Base-by-base conservation (phyloP, 2,888 invertebrate genomes). In the Brachypalpus laphriformis region DNA sequence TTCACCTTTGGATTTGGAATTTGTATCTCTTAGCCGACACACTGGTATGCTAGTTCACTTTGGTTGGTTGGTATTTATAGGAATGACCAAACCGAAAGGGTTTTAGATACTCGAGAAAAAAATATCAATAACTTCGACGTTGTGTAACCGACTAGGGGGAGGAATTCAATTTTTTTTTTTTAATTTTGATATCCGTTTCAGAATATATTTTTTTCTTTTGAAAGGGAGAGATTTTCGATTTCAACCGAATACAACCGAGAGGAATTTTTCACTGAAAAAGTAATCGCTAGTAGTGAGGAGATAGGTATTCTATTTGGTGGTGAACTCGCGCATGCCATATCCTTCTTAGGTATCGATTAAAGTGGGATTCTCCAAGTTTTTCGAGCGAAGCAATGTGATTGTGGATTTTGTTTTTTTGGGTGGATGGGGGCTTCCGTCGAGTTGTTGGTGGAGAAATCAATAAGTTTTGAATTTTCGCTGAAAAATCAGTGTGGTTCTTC, bases 191-290 rank as follows among this genome's bases (percentile, higher is more conserved):
- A 40, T 11, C 42, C 14, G 16, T 45, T 40, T 45, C 14, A 16
- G 31, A 6, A 1, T 18, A 25, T 31, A 31, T 65, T 51, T 61
- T 47, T 42, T 42, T 20, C 40, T 51, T 42, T 14, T 61, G 56
- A 28, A 31, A 57, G 14, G 34, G 61, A 40, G 34, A 54, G 8
- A 51, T 65, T 70, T 56, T 57, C 37, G 56, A 47, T 70, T 76
- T 86, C 76, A 90, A 91, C 91, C 90, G 87, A 88, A 89, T 88
- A 89, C 90, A 89, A 89, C 90, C 90, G 90, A 90, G 91, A 91
- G 89, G 89, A 90, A 91, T 90, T 89, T 90, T 91, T 90, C 90
- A 91, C 91, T 91, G 91, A 90, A 83, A 80, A 71, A 49, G 47
- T 74, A 56, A 56, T 45, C 45, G 61, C 40, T 74, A 42, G 56